Base-by-base conservation (phyloP, 1,140 invertebrate species). In the Cherax destructor region DNA sequence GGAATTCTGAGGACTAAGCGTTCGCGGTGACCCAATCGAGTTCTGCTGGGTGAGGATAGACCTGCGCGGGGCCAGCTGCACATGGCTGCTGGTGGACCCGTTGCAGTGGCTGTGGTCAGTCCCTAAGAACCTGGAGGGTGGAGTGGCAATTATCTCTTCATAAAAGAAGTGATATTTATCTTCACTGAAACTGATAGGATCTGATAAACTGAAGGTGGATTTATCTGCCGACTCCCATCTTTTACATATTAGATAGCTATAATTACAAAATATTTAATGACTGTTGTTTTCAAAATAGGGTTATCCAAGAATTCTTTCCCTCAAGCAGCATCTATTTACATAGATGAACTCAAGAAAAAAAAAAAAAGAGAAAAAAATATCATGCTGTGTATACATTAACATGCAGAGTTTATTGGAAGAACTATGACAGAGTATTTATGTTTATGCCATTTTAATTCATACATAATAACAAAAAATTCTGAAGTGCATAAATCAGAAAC, bases 1-100 rank as follows among this genome's bases (percentile, higher is more conserved):
- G 3, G 96, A 97, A 95, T 97, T 97, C 94, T 97, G 97, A 56
- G 97, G 96, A 94, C 96, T 97, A 88, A 96, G 94, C 41, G 93
- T 93, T 72, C 91, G 87, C 95, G 93, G 93, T 21, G 93, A 94
- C 56, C 93, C 93, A 74, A 94, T 93, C 18, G 93, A 95, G 93
- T 95, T 95, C 90, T 95, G 95, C 76, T 95, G 94, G 78, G 94
- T 95, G 41, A 96, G 92, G 50, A 93, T 93, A 61, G 92, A 92
- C 21, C 92, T 83, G 59, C 92, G 88, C 49, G 92, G 92, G 72
- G 83, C 92, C 78, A 85, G 72, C 81, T 89, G 83, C 86, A 83
- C 92, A 80, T 84, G 86, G 87, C 83, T 90, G 86, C 87, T 86
- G 72, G 83, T 90, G 56, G 88, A 92, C 30, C 96, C 97, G 94